Conservation (phyloP, 2,797 vertebrate species). For the Lacerta viridis region DNA sequence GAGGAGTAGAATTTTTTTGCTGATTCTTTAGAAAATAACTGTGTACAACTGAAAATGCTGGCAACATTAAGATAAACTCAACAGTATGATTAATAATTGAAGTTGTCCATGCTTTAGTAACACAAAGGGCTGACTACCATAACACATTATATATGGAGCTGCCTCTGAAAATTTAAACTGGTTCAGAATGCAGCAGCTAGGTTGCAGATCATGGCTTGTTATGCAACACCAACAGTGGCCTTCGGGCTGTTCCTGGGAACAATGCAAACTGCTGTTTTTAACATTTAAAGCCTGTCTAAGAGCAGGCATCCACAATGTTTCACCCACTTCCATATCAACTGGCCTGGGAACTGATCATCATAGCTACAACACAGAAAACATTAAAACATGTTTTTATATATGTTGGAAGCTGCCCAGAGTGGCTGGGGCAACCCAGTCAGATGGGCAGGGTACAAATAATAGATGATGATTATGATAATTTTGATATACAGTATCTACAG, state of each 20-base stretch:
- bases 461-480: too few species aligned
- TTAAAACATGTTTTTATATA: too few species aligned
- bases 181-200: background rate
- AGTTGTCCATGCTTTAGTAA: background rate
- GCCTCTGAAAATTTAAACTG: background rate
- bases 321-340: background rate
- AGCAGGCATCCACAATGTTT: background rate
- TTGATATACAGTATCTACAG: too few species aligned
- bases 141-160: background rate
- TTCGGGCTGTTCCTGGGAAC: background rate
- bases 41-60: too few species aligned
- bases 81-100: too few species aligned
- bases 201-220: background rate
- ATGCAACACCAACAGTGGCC: background rate
- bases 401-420: too few species aligned
- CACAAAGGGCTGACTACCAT: background rate
- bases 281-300: background rate
- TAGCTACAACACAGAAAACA: background rate
- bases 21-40: too few species aligned
- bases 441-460: too few species aligned
- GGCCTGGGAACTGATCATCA: background rate
- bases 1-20: too few species aligned
- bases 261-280: background rate
- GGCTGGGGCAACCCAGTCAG: too few species aligned
- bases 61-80: too few species aligned